Conservation (phyloP, 2,888 invertebrate species). For the Agriopis marginaria region DNA sequence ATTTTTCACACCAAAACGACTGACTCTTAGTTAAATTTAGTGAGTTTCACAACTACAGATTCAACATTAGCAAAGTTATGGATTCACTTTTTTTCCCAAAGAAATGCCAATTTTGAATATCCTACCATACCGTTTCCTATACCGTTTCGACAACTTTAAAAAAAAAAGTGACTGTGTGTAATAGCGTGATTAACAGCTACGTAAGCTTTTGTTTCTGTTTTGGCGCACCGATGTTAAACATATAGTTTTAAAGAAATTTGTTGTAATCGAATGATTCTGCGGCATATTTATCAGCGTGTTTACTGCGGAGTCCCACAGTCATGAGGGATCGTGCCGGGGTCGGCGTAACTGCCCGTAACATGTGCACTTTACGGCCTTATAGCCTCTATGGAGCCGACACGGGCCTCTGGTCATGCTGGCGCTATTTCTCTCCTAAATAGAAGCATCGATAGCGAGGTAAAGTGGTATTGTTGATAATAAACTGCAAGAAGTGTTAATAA, state of each 20-base stretch:
- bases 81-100: no score
- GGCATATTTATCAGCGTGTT: constrained; percentile 49
- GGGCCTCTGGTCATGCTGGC: constrained; percentile 33
- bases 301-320: constrained; percentile 45
- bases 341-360: constrained; percentile 63
- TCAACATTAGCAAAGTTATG: no score
- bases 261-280: constrained; percentile 49
- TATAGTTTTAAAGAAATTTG: no score
- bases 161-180: no score
- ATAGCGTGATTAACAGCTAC: background rate
- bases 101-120: no score
- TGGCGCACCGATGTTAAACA: no score
- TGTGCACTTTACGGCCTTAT: constrained; percentile 69
- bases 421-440: constrained; percentile 30
- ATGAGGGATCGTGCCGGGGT: constrained; percentile 48
- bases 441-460: constrained; percentile 20
- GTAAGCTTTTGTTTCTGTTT: background rate
- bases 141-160: no score
- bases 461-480: background rate
- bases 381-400: constrained; percentile 49
- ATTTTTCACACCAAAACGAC: no score
- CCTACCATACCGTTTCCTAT: no score
- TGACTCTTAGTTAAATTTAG: no score
- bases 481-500: background rate
- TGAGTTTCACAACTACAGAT: no score